phyloP scores from a whole-genome alignment of 37 sponge, comb jelly and placozoan species.

The Chondrilla cf. caribensis region DNA sequence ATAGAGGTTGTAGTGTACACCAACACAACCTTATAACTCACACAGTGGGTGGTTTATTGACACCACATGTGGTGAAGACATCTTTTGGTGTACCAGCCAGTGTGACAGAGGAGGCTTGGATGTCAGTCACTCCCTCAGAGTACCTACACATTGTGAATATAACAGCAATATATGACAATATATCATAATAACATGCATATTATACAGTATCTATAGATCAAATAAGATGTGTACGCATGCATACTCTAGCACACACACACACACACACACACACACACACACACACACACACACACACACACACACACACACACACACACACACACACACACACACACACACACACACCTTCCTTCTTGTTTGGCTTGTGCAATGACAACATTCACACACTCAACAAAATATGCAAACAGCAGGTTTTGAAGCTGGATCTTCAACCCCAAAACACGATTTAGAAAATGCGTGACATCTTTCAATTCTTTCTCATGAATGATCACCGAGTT shows the following conservation, averaged over 20 bases:
- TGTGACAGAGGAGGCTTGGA: constrained; percentile 39
- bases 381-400: constrained; percentile 33
- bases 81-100: constrained; percentile 28
- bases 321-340: not conserved
- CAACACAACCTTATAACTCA: too few species aligned
- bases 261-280: too few species aligned
- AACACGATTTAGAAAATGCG: constrained; percentile 58
- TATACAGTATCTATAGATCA: too few species aligned
- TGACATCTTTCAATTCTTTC: constrained; percentile 42
- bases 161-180: too few species aligned
- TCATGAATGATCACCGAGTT: constrained; percentile 13
- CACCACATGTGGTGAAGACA: constrained; percentile 32
- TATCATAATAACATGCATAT: too few species aligned
- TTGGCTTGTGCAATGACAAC: constrained; percentile 38
- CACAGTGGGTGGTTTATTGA: constrained; percentile 30
- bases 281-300: too few species aligned
- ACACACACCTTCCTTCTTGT: constrained; percentile 45
- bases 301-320: too few species aligned
- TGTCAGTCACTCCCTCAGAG: constrained; percentile 62
- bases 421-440: constrained; percentile 47
- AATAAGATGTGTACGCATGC: too few species aligned
- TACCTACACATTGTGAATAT: constrained; percentile 34
- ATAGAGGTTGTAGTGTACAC: too few species aligned
- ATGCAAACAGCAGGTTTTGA: constrained; percentile 54
- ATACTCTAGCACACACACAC: too few species aligned